Base-by-base conservation (phyloP, 2,113 vertebrate species). In the Dunckerocampus dactyliophorus region DNA sequence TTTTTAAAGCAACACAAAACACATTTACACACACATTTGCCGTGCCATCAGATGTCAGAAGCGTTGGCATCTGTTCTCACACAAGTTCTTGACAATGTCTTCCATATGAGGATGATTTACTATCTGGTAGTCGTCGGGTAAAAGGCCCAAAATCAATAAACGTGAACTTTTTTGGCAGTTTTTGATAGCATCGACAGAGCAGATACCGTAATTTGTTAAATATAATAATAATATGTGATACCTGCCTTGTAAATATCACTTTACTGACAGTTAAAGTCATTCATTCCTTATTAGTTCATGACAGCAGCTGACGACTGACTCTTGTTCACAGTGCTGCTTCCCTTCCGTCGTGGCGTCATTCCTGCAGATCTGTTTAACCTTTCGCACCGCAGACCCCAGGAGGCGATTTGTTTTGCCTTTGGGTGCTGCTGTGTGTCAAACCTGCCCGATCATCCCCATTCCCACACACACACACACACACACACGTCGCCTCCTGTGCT, bases 311-410 rank as follows among this genome's bases (percentile, higher is more conserved):
- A 68, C 64, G 65, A 64, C 64, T n/a, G 54, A 8, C 24, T n/a
- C n/a, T n/a, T n/a, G n/a, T 59, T 80, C 51, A 59, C 63, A 42
- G 63, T 24, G 51, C 58, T 78, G 70, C 68, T 69, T 50, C 63
- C 62, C 59, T 76, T 69, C 67, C 72, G 69, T 28, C 59, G 64
- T 24, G 22, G 63, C 71, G 63, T 14, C 51, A 74, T 70, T 76
- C 59, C 68, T 59, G 65, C 54, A 60, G 69, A 79, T 82, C 63
- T 61, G 8, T 72, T 73, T 87, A 72, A 85, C 77, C 75, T 75
- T 57, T 61, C 56, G 65, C 64, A 52, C 76, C 57, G 39, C 49
- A 47, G 76, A 75, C 80, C 82, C 34, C 54, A 68, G 28, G 34
- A 73, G 58, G 66, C 53, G 75, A 82, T 80, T 82, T 46, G 59